These are phyloP conservation scores for Limnephilus marmoratus DNA, from an alignment of 2,888 invertebrate genomes.

Conservation along the genomic window DNA sequence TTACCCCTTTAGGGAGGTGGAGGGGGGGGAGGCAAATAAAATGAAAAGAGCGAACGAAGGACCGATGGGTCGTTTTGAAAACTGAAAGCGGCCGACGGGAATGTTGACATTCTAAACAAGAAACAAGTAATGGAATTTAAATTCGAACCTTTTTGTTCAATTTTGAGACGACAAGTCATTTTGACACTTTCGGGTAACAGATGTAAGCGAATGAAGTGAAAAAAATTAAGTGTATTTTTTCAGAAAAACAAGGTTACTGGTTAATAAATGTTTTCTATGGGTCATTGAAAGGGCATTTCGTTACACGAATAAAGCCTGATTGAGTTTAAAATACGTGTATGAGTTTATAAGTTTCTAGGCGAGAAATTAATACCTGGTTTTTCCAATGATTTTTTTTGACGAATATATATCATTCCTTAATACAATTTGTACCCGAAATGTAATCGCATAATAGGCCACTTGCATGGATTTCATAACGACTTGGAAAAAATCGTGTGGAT, in stretches of 20 bases:
- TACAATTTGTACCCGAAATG: no score
- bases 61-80: conserved; percentile 35
- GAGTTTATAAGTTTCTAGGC: no score
- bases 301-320: background rate
- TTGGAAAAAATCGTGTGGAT: no score
- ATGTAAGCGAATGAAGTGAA: background rate
- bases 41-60: conserved; percentile 26
- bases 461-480: no score
- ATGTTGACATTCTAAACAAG: conserved; percentile 38
- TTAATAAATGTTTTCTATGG: no score
- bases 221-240: background rate
- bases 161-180: background rate
- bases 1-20: background rate
- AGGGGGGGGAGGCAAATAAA: conserved; percentile 25
- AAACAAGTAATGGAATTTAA: background rate
- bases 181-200: background rate
- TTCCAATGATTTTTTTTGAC: no score
- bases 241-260: background rate
- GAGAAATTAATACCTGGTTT: no score
- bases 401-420: no score
- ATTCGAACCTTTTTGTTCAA: background rate
- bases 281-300: background rate
- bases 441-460: no score
- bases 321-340: background rate
- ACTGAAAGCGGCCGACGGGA: conserved; percentile 25